A percentile compares a stretch with the other conserved stretches of the same genome.
These are phyloP conservation scores for Bolinopsis microptera DNA, from an alignment of 37 sponge, comb jelly and placozoan genomes.

Conservation along the genomic window DNA sequence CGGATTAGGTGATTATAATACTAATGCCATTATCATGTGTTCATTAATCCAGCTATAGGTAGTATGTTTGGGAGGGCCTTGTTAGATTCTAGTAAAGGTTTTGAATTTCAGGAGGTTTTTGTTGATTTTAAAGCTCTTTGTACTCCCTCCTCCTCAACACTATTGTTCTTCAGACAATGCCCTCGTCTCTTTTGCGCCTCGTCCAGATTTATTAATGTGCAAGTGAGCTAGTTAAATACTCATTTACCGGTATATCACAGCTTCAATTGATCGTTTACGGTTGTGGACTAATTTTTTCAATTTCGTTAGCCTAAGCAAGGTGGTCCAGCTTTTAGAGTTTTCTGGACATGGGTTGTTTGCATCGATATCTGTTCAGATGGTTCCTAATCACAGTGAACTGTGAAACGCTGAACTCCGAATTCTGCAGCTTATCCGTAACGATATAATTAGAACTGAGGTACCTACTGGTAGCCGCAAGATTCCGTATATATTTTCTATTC, in stretches of 20 bases:
- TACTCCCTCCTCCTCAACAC: neutral
- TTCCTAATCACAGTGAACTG: too few relatives aligned
- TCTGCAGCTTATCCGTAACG: too few relatives aligned
- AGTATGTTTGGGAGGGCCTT: neutral
- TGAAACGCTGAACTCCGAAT: too few relatives aligned
- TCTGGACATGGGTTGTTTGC: too few relatives aligned
- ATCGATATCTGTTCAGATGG: too few relatives aligned
- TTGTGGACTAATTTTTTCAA: neutral
- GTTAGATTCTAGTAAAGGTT: neutral
- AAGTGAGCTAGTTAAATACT: too few relatives aligned
- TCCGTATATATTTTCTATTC: too few relatives aligned
- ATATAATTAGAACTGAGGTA: too few relatives aligned
- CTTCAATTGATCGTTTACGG: neutral
- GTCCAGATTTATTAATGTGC: neutral
- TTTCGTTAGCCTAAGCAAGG: neutral
- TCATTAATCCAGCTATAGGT: neutral
- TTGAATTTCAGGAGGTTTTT: conserved; percentile 29
- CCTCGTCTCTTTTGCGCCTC: neutral
- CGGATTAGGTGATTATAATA: neutral
- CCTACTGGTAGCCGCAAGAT: too few relatives aligned
- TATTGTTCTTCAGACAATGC: neutral
- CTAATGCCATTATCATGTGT: neutral
- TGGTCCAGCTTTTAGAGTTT: too few relatives aligned
- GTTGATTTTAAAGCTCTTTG: neutral
- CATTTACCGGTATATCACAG: neutral